Evolutionary conservation across 2,888 invertebrate genomes (phyloP), one percentile per base, ranked within the genome.

Genomic region (Diloba caeruleocephala): DNA sequence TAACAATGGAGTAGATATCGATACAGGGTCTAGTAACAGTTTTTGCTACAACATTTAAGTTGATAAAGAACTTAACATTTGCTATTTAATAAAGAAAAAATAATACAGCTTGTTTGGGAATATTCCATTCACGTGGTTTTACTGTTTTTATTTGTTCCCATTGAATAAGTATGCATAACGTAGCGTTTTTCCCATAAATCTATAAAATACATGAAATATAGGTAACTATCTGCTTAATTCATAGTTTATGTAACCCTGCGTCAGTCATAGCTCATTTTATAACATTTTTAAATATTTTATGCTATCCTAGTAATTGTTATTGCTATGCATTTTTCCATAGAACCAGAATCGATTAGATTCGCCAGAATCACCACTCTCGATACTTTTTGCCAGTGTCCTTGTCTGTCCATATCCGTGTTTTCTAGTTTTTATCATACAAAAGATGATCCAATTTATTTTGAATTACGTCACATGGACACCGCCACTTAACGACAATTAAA

Each of bases 341-440:
- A 59, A 44, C 59, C 2, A 39, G 52, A 28, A 57, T 38, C n/a
- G n/a, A n/a, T n/a, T n/a, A n/a, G n/a, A n/a, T 32, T 53, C 14
- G 23, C 23, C 9, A 13, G 14, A 28, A 41, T 31, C 41, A 15
- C 37, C 25, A 51, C 10, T 41, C 21, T 53, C 15, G 9, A 9
- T 19, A 19, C 3, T 12, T 21, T 29, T 9, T 36, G 9, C 13
- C 23, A 23, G 23, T 13, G 23, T n/a, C 23, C 13, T 13, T 23
- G 23, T 8, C 21, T 2, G 15, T 32, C 23, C 19, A 3, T 19
- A 13, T 5, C 21, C 6, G 5, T 21, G 5, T 21, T 21, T 21
- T 21, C 21, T 21, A 7, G 2, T 17, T 5, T 17, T 14, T 14
- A 2, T 14, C 9, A 14, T 6, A 25, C 2, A 2, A 29, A 13